phyloP scores from a whole-genome alignment of 2,888 invertebrate genomes.

The Drosophila kuntzei region DNA sequence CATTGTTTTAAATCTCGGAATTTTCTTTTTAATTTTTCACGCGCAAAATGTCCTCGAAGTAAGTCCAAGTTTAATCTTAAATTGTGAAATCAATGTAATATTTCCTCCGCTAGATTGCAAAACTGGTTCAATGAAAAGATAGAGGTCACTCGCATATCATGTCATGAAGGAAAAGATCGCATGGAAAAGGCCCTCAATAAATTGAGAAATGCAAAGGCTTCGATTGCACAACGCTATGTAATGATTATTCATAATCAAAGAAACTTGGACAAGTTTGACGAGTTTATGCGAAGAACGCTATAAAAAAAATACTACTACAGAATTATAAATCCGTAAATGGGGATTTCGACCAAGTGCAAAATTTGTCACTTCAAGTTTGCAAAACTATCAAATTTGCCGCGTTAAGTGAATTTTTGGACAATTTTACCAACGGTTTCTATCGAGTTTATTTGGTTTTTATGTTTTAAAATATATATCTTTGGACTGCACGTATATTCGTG shows the following conservation, averaged over 20 bases:
- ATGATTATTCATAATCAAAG: background rate
- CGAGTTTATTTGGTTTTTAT: background rate
- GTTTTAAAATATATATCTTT: background rate
- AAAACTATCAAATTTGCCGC: conserved; percentile 2
- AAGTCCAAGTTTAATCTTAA: background rate
- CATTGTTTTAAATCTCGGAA: conserved; percentile 9
- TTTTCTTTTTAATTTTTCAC: conserved; percentile 2
- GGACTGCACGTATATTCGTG: background rate
- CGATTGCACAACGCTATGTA: background rate
- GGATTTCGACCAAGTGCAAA: conserved; percentile 2
- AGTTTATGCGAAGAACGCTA: conserved; percentile 14
- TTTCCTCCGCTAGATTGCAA: background rate
- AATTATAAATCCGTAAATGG: background rate
- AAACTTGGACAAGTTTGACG: conserved; percentile 7
- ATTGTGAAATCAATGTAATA: rapidly evolving
- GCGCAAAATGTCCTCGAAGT: conserved; percentile 18
- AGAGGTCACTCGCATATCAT: conserved; percentile 11
- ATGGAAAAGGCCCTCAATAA: conserved; percentile 3
- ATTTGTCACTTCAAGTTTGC: conserved; percentile 1
- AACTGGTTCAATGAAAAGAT: conserved; percentile 17
- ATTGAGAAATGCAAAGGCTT: background rate
- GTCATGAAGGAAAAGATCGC: conserved; percentile 7
- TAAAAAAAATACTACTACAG: background rate
- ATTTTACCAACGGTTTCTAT: background rate
- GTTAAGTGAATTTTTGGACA: background rate